These are phyloP conservation scores for Psilanteris sp. DNA, from an alignment of 1,140 invertebrate genomes.

Conservation along the genomic window DNA sequence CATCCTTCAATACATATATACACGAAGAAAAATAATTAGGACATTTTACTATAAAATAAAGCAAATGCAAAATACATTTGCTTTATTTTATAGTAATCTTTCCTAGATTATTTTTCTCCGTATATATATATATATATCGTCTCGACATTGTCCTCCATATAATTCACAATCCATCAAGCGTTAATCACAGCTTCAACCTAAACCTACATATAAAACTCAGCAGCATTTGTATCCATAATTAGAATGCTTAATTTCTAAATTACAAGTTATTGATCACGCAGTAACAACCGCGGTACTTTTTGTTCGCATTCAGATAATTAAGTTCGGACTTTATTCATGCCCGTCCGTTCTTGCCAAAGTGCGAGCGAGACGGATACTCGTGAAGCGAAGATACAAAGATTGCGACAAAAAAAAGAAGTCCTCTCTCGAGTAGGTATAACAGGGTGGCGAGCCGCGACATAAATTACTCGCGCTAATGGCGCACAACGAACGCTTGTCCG, in stretches of 20 bases:
- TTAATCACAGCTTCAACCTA: too few species aligned
- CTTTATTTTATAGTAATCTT: too few species aligned
- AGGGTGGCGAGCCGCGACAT: constrained; percentile 57
- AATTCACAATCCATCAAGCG: too few species aligned
- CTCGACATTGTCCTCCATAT: too few species aligned
- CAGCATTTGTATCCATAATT: neutral
- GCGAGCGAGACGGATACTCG: constrained; percentile 10
- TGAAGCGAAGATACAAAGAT: constrained; percentile 23
- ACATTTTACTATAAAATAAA: too few species aligned
- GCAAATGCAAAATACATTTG: too few species aligned
- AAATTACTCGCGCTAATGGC: constrained; percentile 69
- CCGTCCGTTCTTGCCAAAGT: constrained; percentile 8
- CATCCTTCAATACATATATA: too few species aligned
- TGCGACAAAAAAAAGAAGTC: constrained; percentile 32
- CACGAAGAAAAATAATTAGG: too few species aligned
- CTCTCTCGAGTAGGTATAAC: constrained; percentile 52
- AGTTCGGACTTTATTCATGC: constrained; percentile 22
- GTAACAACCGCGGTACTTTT: constrained; percentile 21
- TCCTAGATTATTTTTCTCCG: too few species aligned
- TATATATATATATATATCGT: too few species aligned
- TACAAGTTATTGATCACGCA: constrained; percentile 14
- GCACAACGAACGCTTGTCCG: constrained; percentile 70
- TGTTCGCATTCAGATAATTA: constrained; percentile 20
- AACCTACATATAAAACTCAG: too few species aligned
- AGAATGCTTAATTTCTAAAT: constrained; percentile 16